Conservation (phyloP, 2,113 vertebrate species). For the Dinomys branickii region DNA sequence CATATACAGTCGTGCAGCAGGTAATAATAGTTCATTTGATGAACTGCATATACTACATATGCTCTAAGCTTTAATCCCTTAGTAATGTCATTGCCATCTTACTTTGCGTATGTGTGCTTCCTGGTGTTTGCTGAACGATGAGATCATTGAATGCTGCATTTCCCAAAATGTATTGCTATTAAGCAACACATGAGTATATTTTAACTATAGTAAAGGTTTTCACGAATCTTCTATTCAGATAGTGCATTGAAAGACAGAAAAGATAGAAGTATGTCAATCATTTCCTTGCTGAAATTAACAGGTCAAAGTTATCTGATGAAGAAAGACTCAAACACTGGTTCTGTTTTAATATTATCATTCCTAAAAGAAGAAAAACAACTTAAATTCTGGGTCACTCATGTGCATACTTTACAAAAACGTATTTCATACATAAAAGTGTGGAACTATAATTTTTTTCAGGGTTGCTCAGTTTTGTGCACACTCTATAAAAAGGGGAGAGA, state of each 20-base stretch:
- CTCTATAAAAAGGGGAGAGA: not conserved
- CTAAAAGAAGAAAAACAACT: not conserved
- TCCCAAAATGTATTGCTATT: not conserved
- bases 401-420: not conserved
- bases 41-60: not conserved
- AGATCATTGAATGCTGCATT: not conserved
- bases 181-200: not conserved
- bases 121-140: not conserved
- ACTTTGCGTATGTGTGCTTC: not conserved
- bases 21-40: not conserved
- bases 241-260: not conserved
- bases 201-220: not conserved
- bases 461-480: not conserved
- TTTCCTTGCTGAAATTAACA: conserved; percentile 14
- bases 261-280: not conserved
- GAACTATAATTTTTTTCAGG: not conserved
- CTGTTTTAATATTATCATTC: conserved; percentile 26
- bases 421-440: not conserved
- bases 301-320: not conserved
- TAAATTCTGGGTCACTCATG: not conserved
- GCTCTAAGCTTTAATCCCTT: not conserved
- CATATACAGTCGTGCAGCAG: not conserved
- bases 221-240: not conserved
- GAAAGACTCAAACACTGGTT: not conserved
- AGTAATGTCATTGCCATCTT: not conserved